Percentiles rank a stretch among this genome's conserved stretches.
Conservation (phyloP, 2,113 vertebrate genomes). For the Sitta europaea region DNA sequence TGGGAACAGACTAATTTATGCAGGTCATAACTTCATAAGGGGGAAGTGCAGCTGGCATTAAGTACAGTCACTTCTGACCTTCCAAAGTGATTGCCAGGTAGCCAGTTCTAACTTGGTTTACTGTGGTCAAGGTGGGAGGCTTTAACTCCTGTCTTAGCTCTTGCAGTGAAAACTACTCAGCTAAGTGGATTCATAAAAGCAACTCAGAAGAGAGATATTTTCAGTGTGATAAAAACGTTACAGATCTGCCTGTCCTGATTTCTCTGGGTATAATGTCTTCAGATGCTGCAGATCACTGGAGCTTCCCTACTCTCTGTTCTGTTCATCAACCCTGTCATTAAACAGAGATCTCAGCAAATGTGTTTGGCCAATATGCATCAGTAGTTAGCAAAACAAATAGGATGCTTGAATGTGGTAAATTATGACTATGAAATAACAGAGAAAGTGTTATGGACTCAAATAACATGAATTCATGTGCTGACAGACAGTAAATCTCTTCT, state of each 20-base stretch:
- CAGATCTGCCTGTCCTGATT: not conserved
- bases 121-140: not conserved
- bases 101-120: not conserved
- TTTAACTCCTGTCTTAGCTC: not conserved
- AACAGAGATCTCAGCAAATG: not conserved
- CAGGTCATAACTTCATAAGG: not conserved
- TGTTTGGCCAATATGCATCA: not conserved
- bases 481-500: constrained; percentile 9
- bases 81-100: not conserved
- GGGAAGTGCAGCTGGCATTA: not conserved
- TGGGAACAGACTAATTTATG: not conserved
- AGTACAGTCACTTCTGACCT: not conserved
- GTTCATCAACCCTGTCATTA: not conserved
- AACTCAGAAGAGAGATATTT: not conserved
- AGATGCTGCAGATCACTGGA: not conserved
- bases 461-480: not conserved
- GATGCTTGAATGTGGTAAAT: not conserved
- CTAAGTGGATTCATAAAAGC: not conserved
- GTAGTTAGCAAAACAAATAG: not conserved
- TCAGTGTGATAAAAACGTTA: not conserved
- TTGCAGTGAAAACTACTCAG: not conserved
- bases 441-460: not conserved
- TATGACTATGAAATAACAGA: not conserved
- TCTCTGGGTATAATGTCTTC: not conserved
- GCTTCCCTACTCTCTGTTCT: not conserved